Evolutionary conservation across 2,888 invertebrate genomes (phyloP), one percentile per base, ranked within the genome.

Genomic region (Timema cristinae): DNA sequence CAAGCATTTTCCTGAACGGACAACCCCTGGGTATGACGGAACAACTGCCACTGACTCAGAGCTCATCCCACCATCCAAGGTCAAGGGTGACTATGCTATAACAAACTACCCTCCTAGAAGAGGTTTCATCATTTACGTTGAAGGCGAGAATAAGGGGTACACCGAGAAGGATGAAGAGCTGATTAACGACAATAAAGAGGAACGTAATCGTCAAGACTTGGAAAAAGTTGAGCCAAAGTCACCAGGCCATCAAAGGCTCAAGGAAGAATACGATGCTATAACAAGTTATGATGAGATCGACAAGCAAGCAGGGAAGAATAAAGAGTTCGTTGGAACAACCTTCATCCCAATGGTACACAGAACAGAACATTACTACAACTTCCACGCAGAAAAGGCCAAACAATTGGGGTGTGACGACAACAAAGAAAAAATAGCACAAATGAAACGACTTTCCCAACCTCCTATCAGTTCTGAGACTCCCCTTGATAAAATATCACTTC

Each of bases 31-130:
- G 10, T 63, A 63, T 48, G 48, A 32, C 5, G 63, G 63, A 16
- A 47, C 63, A 32, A 63, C 63, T 13, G 63, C 63, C 63, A 63
- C 63, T 32, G 63, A 63, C 63, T 16, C 63, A 11, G 63, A 63
- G 47, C 47, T 63, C 9, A 48, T 63, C 10, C 63, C 63, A 13
- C 63, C 63, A 32, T 63, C 48, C 63, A 63, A 63, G 63, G 32
- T 63, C 63, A 32, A 63, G 47, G 63, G 63, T 13, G 32, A 6
- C 0, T 8, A n/a, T 13, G 11, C 47, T 48, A 32, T 16, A 10
- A 15, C 9, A 15, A 63, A 13, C 63, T 63, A 63, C 63, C 63
- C 47, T 32, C 63, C 63, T 15, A 5, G 59, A 15, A 15, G 8
- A 32, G 59, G 8, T 6, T 47, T 48, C 32, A 5, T 13, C 63